phyloP scores from a whole-genome alignment of 1,140 invertebrate species.

The Macrosteles quadrilineatus region DNA sequence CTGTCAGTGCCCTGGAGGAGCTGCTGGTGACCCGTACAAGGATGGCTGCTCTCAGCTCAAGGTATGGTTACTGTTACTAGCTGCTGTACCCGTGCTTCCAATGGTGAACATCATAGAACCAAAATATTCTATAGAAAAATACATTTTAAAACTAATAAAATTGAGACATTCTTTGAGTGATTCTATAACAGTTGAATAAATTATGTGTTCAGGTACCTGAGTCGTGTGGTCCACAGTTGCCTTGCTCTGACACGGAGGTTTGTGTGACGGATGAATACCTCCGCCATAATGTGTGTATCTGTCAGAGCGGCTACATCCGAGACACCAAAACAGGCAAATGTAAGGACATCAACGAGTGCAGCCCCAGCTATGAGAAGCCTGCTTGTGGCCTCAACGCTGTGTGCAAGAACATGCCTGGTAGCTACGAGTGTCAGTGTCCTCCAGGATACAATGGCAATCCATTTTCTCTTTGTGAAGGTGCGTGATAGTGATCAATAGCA shows the following conservation, averaged over 20 bases:
- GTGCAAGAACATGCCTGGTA: conserved; percentile 91
- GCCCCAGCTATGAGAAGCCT: conserved; percentile 66
- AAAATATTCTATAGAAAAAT: too few species aligned
- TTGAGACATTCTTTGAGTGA: too few species aligned
- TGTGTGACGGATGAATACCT: conserved; percentile 74
- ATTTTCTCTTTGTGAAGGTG: conserved; percentile 76
- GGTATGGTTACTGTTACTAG: conserved; percentile 10
- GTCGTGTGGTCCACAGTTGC: conserved; percentile 68
- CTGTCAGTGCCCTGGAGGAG: conserved; percentile 81
- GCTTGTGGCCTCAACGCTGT: conserved; percentile 84
- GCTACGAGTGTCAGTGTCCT: conserved; percentile 90
- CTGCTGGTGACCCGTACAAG: conserved; percentile 68
- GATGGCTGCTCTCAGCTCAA: conserved; percentile 68
- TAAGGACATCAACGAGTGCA: conserved; percentile 87
- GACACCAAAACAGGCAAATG: conserved; percentile 72
- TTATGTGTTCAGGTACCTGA: conserved; percentile 51
- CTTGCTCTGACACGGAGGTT: conserved; percentile 80
- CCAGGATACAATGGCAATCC: conserved; percentile 86
- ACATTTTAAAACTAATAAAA: too few species aligned
- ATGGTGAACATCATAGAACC: too few species aligned
- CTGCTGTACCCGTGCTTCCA: too few species aligned
- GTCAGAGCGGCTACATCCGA: conserved; percentile 77
- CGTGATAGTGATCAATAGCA: background rate
- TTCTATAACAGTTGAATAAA: too few species aligned
- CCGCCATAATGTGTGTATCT: conserved; percentile 81